These are phyloP conservation scores for Coregonus suidteri DNA, from an alignment of 2,797 vertebrate genomes.

Conservation along the genomic window DNA sequence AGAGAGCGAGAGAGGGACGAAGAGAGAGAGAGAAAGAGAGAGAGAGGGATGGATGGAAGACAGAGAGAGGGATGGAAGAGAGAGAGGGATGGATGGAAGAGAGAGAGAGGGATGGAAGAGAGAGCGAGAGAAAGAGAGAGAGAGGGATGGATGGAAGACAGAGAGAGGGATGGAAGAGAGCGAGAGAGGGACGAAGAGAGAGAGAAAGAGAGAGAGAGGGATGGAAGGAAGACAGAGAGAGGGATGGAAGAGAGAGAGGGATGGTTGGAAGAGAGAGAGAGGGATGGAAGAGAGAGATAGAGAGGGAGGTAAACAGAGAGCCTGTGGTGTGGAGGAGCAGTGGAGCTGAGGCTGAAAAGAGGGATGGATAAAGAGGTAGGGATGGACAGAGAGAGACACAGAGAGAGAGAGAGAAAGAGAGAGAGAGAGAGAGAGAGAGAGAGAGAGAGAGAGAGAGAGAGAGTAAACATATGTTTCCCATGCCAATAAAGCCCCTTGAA, in stretches of 20 bases:
- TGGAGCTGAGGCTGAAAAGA: no score
- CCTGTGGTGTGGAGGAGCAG: conserved; percentile 10
- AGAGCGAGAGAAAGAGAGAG: conserved; percentile 38
- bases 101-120: not conserved
- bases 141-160: conserved; percentile 34
- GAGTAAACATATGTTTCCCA: conserved; percentile 28
- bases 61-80: no score
- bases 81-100: no score
- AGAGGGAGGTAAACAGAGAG: conserved; percentile 28
- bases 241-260: conserved; percentile 33
- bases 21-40: no score
- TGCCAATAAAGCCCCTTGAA: no score
- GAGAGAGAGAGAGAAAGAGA: conserved; percentile 35
- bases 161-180: conserved; percentile 44
- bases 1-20: no score
- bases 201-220: conserved; percentile 50
- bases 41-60: no score
- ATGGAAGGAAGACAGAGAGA: not conserved
- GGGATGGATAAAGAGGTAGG: conserved; percentile 42
- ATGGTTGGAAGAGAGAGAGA: not conserved
- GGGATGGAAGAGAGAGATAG: no score
- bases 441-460: conserved; percentile 47
- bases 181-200: conserved; percentile 19
- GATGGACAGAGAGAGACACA: conserved; percentile 30
- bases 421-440: conserved; percentile 37